Conservation (phyloP, 2,797 vertebrate species). For the Tiaroga cobitis region DNA sequence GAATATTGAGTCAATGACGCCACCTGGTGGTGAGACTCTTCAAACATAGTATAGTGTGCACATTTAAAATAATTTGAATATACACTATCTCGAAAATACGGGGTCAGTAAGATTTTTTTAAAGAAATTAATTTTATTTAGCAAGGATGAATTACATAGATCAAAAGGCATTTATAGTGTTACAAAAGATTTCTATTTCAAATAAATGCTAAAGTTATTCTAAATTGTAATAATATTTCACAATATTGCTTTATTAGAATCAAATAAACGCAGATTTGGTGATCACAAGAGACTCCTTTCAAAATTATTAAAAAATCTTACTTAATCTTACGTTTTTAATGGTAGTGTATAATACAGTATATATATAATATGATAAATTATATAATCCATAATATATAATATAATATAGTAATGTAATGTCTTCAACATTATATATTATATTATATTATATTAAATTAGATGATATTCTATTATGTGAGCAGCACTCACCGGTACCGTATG, state of each 20-base stretch:
- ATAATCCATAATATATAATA: neutral
- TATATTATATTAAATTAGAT: neutral
- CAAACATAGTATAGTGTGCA: neutral
- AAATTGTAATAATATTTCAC: neutral
- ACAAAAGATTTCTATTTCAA: neutral
- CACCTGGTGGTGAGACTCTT: neutral
- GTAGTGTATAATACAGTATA: neutral
- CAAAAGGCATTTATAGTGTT: neutral
- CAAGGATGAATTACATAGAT: neutral
- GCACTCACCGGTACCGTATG: conserved; percentile 90
- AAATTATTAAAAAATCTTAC: no score
- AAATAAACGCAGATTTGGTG: neutral
- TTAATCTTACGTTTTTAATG: no score
- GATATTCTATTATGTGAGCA: neutral
- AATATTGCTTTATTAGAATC: neutral
- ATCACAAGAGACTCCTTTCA: neutral
- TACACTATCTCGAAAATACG: neutral
- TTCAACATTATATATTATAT: no score
- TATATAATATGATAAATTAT: neutral
- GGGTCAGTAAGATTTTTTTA: neutral
- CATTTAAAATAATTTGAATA: neutral
- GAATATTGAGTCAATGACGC: neutral
- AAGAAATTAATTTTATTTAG: neutral
- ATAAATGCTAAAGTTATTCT: neutral
- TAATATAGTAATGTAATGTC: no score